Evolutionary conservation across 2,113 vertebrate genomes (phyloP).

Genomic region (Saguinus midas): DNA sequence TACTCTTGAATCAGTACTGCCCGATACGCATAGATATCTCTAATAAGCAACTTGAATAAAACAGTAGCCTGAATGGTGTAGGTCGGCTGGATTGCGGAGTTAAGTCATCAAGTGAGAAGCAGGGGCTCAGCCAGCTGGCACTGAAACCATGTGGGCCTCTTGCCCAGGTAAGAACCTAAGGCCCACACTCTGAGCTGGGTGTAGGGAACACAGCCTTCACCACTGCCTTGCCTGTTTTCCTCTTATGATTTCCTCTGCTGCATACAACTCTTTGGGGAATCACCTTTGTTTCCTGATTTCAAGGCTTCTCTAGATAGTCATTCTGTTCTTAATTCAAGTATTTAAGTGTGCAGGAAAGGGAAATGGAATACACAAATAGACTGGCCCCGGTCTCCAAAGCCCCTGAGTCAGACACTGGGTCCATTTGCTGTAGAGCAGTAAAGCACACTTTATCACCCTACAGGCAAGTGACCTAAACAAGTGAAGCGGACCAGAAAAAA

Average conservation of each 20-base stretch:
- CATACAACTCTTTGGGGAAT: neutral
- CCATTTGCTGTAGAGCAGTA: neutral
- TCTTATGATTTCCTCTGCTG: too few species aligned
- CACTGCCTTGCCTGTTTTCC: neutral
- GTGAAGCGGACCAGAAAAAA: neutral
- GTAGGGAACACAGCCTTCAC: neutral
- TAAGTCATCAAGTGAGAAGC: neutral
- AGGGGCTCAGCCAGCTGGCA: neutral
- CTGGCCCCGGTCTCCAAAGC: neutral
- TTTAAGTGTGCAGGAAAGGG: neutral
- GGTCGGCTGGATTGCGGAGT: neutral
- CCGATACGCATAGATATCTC: neutral
- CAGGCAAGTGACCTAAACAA: neutral
- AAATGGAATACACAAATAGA: neutral
- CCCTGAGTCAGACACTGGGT: neutral
- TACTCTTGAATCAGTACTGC: neutral
- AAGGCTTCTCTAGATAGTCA: neutral
- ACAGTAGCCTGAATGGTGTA: too few species aligned
- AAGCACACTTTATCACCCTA: neutral
- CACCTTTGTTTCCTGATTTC: neutral
- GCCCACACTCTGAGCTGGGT: fast-evolving
- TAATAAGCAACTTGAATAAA: neutral
- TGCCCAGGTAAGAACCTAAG: neutral
- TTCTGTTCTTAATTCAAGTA: neutral
- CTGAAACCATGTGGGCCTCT: neutral